Percentiles rank a stretch among this genome's conserved stretches.
These are phyloP conservation scores for Phycodurus eques DNA, from an alignment of 2,113 vertebrate genomes.

Conservation along the genomic window DNA sequence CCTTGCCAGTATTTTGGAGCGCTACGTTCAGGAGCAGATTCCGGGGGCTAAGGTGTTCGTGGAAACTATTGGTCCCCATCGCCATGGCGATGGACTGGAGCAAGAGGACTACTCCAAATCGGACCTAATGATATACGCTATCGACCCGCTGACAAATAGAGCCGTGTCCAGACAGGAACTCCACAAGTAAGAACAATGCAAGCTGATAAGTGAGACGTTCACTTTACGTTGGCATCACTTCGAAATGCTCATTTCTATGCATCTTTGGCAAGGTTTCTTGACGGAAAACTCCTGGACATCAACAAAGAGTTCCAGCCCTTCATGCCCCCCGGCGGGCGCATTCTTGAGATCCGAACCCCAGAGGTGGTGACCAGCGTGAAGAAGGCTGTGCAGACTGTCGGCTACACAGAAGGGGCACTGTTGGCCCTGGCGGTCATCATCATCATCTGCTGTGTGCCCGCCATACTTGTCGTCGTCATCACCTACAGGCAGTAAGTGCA, in stretches of 20 bases:
- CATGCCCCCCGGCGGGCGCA: constrained; percentile 89
- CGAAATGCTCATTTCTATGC: background rate
- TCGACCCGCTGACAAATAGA: constrained; percentile 93
- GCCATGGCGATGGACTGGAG: constrained; percentile 84
- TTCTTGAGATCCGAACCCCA: constrained; percentile 92
- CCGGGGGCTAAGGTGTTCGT: constrained; percentile 91
- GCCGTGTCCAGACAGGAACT: constrained; percentile 92
- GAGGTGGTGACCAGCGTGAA: constrained; percentile 90
- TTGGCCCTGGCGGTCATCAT: constrained; percentile 94
- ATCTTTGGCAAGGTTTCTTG: constrained; percentile 81
- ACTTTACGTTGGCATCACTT: background rate
- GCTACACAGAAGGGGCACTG: constrained; percentile 92
- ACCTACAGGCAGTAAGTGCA: constrained; percentile 94
- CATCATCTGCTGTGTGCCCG: constrained; percentile 93
- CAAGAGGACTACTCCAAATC: constrained; percentile 93
- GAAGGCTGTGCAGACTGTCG: constrained; percentile 87
- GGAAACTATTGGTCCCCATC: constrained; percentile 89
- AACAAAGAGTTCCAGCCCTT: constrained; percentile 93
- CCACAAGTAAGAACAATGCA: constrained; percentile 82
- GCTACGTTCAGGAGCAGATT: constrained; percentile 93
- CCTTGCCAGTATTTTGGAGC: constrained; percentile 85
- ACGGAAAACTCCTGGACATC: constrained; percentile 95
- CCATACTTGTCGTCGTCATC: constrained; percentile 92
- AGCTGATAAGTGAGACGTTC: background rate
- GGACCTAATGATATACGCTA: constrained; percentile 93